phyloP scores from a whole-genome alignment of 2,113 vertebrate species.

The Ophiodon elongatus region DNA sequence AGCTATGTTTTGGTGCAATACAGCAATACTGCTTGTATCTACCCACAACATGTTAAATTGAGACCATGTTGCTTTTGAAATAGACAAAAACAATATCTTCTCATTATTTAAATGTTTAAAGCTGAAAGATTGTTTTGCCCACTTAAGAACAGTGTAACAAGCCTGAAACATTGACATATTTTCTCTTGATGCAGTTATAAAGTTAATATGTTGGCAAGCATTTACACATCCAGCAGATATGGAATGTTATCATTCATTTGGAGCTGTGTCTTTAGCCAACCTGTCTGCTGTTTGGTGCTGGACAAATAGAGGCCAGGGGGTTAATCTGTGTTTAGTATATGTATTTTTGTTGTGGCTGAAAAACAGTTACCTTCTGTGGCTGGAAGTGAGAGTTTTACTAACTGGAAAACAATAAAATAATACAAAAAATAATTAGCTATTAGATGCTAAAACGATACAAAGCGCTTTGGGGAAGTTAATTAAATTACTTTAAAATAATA shows the following conservation, averaged over 20 bases:
- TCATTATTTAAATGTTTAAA: neutral
- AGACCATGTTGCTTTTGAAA: neutral
- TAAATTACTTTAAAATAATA: neutral
- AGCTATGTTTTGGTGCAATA: neutral
- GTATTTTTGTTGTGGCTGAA: neutral
- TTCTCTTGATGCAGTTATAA: neutral
- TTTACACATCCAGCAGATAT: neutral
- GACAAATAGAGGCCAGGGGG: neutral
- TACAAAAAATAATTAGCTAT: neutral
- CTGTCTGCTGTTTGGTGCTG: neutral
- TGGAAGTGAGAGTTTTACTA: neutral
- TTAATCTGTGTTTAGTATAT: neutral
- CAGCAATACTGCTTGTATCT: neutral
- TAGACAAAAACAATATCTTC: neutral
- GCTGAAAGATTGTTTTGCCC: too few species aligned
- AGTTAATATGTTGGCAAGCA: neutral
- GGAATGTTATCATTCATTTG: neutral
- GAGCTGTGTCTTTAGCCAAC: neutral
- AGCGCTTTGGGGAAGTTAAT: neutral
- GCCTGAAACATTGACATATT: neutral
- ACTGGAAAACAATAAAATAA: neutral
- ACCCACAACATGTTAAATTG: neutral
- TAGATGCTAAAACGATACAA: neutral
- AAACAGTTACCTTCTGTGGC: neutral
- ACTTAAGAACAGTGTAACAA: neutral